phyloP scores from a whole-genome alignment of 35 echinoderm and acorn worm species.

The Stichopus chloronotus region DNA sequence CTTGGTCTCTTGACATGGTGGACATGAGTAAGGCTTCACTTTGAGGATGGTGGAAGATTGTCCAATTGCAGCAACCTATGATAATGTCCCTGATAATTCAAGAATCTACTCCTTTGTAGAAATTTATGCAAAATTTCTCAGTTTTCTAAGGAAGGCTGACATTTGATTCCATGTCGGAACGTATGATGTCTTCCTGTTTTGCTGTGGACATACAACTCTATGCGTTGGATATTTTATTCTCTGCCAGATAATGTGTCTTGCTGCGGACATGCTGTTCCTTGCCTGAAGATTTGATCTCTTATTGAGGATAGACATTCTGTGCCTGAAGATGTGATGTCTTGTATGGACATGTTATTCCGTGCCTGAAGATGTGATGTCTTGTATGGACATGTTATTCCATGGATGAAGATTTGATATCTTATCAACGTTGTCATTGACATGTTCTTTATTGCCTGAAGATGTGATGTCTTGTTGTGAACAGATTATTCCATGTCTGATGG shows the following conservation, averaged over 20 bases:
- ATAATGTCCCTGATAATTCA: no score
- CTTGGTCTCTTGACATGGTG: constrained; percentile 45
- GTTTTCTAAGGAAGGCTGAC: no score
- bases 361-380: not conserved
- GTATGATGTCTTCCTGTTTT: no score
- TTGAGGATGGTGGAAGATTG: not conserved
- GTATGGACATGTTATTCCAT: not conserved
- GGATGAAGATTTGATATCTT: not conserved
- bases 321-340: not conserved
- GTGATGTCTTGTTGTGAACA: not conserved
- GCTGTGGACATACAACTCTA: no score
- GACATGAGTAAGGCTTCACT: not conserved
- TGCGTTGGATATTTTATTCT: no score
- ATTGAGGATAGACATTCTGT: not conserved
- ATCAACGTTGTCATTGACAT: not conserved
- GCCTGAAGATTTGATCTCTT: no score
- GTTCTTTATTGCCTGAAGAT: not conserved
- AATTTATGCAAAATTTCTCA: no score
- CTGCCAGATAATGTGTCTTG: no score
- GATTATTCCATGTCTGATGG: no score
- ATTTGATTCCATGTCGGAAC: no score
- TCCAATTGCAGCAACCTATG: not conserved
- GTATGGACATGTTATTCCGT: not conserved
- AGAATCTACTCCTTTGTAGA: no score
- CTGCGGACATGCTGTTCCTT: no score